Conservation (phyloP, 92 coral and sea anemone species). For the Paramuricea clavata region DNA sequence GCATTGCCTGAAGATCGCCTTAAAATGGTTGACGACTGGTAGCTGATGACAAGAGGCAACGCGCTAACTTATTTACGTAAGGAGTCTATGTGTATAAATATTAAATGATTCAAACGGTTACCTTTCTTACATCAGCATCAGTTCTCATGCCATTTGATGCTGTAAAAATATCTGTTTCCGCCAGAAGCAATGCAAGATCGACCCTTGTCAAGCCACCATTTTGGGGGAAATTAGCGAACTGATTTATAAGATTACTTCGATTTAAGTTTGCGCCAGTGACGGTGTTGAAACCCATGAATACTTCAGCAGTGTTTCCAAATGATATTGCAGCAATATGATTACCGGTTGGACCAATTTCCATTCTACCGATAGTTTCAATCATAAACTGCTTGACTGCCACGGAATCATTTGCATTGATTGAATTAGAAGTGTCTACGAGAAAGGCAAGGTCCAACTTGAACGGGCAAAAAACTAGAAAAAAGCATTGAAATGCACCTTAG, state of each 20-base stretch:
- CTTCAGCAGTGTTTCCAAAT: conserved; percentile 26
- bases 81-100: too few species aligned
- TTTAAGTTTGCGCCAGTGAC: conserved; percentile 12
- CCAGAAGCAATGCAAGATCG: conserved; percentile 37
- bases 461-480: conserved; percentile 20
- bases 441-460: conserved; percentile 51
- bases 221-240: background rate
- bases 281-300: conserved; percentile 35
- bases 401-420: conserved; percentile 4
- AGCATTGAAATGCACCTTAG: too few species aligned
- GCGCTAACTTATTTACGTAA: too few species aligned
- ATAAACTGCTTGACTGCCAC: background rate
- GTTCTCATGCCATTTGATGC: conserved; percentile 28
- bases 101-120: background rate
- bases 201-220: conserved; percentile 27
- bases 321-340: conserved; percentile 42
- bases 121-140: conserved; percentile 33
- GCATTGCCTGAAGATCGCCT: too few species aligned
- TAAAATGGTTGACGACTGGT: too few species aligned
- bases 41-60: too few species aligned
- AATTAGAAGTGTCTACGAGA: conserved; percentile 33
- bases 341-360: conserved; percentile 39
- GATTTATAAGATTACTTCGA: background rate
- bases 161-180: conserved; percentile 23
- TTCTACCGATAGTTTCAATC: conserved; percentile 9